Percentiles rank a stretch among this genome's conserved stretches.
phyloP scores from a whole-genome alignment of 2,888 invertebrate genomes.

The Nomada ferruginata region DNA sequence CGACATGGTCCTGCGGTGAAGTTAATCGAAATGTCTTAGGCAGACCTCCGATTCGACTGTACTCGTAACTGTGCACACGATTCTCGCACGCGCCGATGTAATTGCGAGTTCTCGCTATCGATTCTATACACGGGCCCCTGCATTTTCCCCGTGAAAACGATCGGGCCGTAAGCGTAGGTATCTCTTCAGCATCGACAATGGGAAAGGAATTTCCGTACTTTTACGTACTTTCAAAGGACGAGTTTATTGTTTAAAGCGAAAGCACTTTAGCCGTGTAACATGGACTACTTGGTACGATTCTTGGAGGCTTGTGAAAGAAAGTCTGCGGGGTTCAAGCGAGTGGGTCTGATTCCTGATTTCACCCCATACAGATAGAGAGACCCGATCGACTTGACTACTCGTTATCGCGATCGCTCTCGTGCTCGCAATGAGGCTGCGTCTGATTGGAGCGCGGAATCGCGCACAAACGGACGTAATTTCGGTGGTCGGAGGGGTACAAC shows the following conservation, averaged over 20 bases:
- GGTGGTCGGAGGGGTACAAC: conserved; percentile 67
- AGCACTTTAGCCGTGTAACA: not conserved
- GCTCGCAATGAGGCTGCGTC: conserved; percentile 58
- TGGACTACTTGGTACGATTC: not conserved
- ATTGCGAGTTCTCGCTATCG: conserved; percentile 21
- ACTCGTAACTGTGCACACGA: conserved; percentile 40
- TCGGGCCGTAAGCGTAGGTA: not conserved
- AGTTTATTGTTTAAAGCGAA: too few relatives aligned
- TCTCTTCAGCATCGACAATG: not conserved
- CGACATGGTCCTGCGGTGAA: conserved; percentile 74
- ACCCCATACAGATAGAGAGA: conserved; percentile 32
- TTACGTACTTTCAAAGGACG: too few relatives aligned
- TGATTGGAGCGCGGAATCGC: conserved; percentile 76
- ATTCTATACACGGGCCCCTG: not conserved
- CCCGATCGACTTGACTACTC: conserved; percentile 66
- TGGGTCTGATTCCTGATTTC: conserved; percentile 23
- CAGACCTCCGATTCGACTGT: conserved; percentile 74
- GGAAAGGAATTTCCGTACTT: too few relatives aligned
- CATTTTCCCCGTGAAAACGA: not conserved
- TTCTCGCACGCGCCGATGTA: conserved; percentile 14
- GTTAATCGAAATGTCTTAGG: conserved; percentile 83
- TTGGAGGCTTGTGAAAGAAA: not conserved
- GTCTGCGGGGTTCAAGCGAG: conserved; percentile 12
- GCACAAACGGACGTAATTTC: conserved; percentile 81
- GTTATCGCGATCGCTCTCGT: conserved; percentile 66